Percentiles rank a stretch among this genome's conserved stretches.
Evolutionary conservation across 2,113 vertebrate genomes (phyloP).

Genomic region (Cyphomyrus discorhynchus): DNA sequence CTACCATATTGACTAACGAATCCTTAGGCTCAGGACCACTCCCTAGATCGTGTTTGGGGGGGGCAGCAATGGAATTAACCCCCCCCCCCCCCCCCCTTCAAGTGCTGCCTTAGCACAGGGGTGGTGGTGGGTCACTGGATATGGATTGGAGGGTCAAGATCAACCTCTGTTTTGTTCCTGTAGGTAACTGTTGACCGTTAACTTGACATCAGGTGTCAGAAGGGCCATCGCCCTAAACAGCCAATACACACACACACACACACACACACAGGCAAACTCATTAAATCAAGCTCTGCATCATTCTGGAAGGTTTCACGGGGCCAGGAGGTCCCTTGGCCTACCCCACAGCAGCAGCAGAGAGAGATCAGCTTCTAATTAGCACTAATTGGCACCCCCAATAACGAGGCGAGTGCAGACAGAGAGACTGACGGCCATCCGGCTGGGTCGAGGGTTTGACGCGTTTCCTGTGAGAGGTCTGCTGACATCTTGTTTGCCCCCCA

Average conservation of each 20-base stretch:
- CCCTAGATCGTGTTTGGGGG: background rate
- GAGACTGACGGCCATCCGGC: slow-evolving; percentile 9
- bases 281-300: background rate
- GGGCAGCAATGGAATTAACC: background rate
- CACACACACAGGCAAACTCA: background rate
- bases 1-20: background rate
- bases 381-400: slow-evolving; percentile 52
- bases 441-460: slow-evolving; percentile 15
- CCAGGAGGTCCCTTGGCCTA: background rate
- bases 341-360: slow-evolving; percentile 17
- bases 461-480: background rate
- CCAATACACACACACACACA: background rate
- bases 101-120: background rate
- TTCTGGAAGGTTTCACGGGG: background rate
- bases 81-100: too few species aligned
- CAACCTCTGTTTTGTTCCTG: background rate
- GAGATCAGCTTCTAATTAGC: slow-evolving; percentile 46
- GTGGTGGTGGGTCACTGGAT: background rate
- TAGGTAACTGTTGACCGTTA: background rate
- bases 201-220: background rate
- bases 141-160: background rate
- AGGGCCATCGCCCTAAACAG: background rate
- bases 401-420: slow-evolving; percentile 37
- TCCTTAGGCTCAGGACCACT: background rate
- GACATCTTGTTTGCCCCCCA: background rate